These are phyloP conservation scores for Genyomyrus donnyi DNA, from an alignment of 2,113 vertebrate genomes.

Conservation along the genomic window DNA sequence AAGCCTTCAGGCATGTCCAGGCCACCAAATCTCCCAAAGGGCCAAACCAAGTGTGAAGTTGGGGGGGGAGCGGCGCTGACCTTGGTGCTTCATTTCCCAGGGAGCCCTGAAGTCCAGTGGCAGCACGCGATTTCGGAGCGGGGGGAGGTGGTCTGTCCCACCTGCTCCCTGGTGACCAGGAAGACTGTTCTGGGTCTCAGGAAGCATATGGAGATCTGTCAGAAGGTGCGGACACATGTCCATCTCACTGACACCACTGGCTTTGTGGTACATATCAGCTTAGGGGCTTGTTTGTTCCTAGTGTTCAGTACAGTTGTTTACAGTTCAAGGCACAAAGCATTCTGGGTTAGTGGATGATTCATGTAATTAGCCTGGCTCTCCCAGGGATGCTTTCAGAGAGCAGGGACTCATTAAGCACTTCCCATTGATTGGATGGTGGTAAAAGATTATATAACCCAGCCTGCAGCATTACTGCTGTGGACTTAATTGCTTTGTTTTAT, in stretches of 20 bases:
- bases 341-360: slow-evolving; percentile 17
- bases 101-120: slow-evolving; percentile 74
- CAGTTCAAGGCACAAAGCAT: slow-evolving; percentile 14
- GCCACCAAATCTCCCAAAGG: neutral
- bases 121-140: slow-evolving; percentile 79
- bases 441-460: slow-evolving; percentile 20
- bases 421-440: slow-evolving; percentile 41
- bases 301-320: neutral
- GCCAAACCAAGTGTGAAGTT: neutral
- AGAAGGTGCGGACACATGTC: slow-evolving; percentile 70
- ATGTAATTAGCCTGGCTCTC: slow-evolving; percentile 36
- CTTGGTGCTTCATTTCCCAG: slow-evolving; percentile 35
- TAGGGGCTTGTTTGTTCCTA: neutral
- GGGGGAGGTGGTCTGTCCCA: slow-evolving; percentile 84
- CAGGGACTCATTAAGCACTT: slow-evolving; percentile 41
- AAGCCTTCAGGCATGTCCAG: neutral
- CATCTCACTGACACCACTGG: neutral
- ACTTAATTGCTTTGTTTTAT: slow-evolving; percentile 29
- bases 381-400: slow-evolving; percentile 21
- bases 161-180: slow-evolving; percentile 78
- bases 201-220: slow-evolving; percentile 97
- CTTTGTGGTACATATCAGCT: neutral
- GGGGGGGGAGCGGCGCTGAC: neutral
- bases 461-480: slow-evolving; percentile 6
- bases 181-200: slow-evolving; percentile 87